Evolutionary conservation across 1,140 invertebrate genomes (phyloP).

Genomic region (Ceratina calcarata): DNA sequence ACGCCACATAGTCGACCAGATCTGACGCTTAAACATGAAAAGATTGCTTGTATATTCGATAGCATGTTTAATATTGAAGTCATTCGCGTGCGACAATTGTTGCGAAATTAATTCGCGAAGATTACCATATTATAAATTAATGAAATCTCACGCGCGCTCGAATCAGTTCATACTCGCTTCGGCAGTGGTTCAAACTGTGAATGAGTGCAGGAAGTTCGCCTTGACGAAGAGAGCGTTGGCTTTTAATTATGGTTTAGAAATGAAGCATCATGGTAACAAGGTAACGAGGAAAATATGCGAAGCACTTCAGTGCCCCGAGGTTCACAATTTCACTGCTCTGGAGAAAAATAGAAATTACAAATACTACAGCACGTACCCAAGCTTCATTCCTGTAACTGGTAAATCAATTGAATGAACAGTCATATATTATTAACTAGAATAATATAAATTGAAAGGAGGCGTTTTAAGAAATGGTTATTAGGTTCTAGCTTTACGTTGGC

Average conservation of each 20-base stretch:
- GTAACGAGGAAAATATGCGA: constrained; percentile 53
- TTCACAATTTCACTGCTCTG: constrained; percentile 79
- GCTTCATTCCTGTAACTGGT: constrained; percentile 51
- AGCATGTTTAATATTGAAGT: neutral
- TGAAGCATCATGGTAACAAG: constrained; percentile 61
- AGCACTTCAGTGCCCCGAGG: constrained; percentile 82
- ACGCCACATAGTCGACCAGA: no score
- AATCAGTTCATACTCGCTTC: constrained; percentile 67
- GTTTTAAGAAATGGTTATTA: constrained; percentile 64
- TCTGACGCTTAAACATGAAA: no score
- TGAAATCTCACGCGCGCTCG: constrained; percentile 68
- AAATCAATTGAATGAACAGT: neutral
- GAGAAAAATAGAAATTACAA: constrained; percentile 80
- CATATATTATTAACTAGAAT: no score
- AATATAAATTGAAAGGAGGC: no score
- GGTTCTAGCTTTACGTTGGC: constrained; percentile 77
- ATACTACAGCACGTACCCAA: constrained; percentile 81
- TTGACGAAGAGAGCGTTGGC: constrained; percentile 82
- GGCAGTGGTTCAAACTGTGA: constrained; percentile 65
- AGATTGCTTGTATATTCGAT: neutral
- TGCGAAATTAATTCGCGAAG: constrained; percentile 56
- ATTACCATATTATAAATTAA: constrained; percentile 67
- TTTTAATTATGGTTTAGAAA: constrained; percentile 82
- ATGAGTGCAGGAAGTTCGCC: constrained; percentile 82
- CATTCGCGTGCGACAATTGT: constrained; percentile 53